phyloP scores from a whole-genome alignment of 2,797 vertebrate genomes.

The Morus bassanus region DNA sequence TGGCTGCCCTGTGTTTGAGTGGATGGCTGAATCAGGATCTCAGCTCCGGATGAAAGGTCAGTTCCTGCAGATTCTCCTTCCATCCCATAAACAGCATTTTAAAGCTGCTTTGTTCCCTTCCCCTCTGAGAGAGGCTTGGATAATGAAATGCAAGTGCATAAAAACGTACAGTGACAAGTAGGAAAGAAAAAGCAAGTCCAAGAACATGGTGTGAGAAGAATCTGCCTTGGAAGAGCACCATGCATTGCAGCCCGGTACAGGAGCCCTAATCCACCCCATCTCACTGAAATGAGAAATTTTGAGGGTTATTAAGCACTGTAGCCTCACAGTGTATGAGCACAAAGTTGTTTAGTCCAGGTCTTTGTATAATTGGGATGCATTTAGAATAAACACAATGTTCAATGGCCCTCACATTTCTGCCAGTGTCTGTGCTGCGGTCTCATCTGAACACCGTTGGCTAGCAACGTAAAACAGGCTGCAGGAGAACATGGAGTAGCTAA shows the following conservation, averaged over 20 bases:
- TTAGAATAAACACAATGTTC: slow-evolving; percentile 21
- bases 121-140: neutral
- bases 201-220: neutral
- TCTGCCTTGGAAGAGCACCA: neutral
- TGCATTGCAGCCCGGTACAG: rapidly evolving
- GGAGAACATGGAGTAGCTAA: neutral
- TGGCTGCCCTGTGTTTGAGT: neutral
- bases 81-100: neutral
- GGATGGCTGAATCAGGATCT: too few species aligned
- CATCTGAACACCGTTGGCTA: neutral
- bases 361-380: neutral
- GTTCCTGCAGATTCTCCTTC: neutral
- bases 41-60: neutral
- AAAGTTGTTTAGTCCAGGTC: slow-evolving; percentile 4
- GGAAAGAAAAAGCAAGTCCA: neutral
- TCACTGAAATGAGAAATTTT: neutral
- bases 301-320: neutral
- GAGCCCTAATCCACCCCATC: neutral
- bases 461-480: neutral
- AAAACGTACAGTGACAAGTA: neutral
- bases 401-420: slow-evolving; percentile 3
- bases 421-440: neutral
- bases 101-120: neutral
- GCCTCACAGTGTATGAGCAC: neutral
- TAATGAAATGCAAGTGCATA: neutral